Evolutionary conservation across 2,797 vertebrate species (phyloP), one percentile per base, ranked within the genome.

Genomic region (Mus minutoides): DNA sequence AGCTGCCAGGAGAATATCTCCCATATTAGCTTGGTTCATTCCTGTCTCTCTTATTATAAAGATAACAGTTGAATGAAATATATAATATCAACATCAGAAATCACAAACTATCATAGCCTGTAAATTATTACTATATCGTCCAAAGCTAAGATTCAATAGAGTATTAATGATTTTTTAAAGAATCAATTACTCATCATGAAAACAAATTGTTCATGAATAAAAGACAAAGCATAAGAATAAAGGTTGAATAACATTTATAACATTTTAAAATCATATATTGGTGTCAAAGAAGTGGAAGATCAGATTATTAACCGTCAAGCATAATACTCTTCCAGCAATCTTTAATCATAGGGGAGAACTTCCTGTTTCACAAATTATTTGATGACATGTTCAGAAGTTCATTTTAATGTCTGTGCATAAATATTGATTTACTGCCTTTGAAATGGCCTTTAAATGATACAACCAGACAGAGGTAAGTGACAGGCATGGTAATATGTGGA

Each of bases 371-470:
- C 26, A 78, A 87, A 89, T 86, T 93, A 88, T 64, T 92, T 84
- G 56, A 77, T 78, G 79, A 69, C 62, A 92, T 89, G 60, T 93
- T 92, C 62, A 88, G n/a, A 95, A 92, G 29, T 95, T 86, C 54
- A 13, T 82, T 56, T 43, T 83, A 67, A 75, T 56, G 34, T 82
- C 34, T 86, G 37, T 56, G 69, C 3, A 79, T 82, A 67, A 92
- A 82, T 93, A 77, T 87, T 87, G 91, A 95, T 92, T 97, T 90
- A 82, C 37, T 92, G 58, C 87, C 11, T 95, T 94, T 7, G 58
- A 94, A 95, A 60, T 96, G 80, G 54, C 21, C 52, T 96, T 95
- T 94, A n/a, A 82, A 91, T 95, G 75, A 76, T 88, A 76, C 11
- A 76, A 67, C 60, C 26, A 22, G 75, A 43, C 43, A 76, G 73